These are phyloP conservation scores for Strigamia crassipes DNA, from an alignment of 2,888 invertebrate species.

Conservation along the genomic window DNA sequence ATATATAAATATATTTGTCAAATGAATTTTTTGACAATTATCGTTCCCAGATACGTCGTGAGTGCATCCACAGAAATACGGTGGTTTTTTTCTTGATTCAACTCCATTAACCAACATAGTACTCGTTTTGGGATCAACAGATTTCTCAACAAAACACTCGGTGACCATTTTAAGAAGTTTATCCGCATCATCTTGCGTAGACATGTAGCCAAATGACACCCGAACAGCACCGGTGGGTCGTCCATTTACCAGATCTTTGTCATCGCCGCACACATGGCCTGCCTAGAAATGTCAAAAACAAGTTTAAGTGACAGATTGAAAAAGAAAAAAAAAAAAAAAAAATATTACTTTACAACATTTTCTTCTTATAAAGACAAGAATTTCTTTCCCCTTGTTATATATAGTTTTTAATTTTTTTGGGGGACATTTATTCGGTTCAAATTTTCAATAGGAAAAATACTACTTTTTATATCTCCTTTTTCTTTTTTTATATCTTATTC, in stretches of 20 bases:
- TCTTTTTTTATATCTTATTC: neutral
- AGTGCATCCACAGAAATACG: constrained; percentile 4
- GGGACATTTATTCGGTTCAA: neutral
- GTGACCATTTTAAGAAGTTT: constrained; percentile 73
- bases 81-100: neutral
- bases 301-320: neutral
- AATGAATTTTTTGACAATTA: constrained; percentile 46
- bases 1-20: constrained; percentile 71
- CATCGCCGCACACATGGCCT: constrained; percentile 91
- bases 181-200: constrained; percentile 73
- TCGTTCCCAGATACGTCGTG: neutral
- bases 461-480: neutral
- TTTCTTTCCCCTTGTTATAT: neutral
- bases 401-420: neutral
- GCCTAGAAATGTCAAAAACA: constrained; percentile 61
- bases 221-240: constrained; percentile 89
- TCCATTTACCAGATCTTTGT: constrained; percentile 80
- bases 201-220: constrained; percentile 91
- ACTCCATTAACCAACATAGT: neutral
- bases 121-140: neutral
- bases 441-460: neutral
- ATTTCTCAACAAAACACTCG: constrained; percentile 67
- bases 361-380: neutral
- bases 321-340: neutral
- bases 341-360: neutral